phyloP scores from a whole-genome alignment of 2,888 invertebrate species.

The Mesorhabditis spiculigera region DNA sequence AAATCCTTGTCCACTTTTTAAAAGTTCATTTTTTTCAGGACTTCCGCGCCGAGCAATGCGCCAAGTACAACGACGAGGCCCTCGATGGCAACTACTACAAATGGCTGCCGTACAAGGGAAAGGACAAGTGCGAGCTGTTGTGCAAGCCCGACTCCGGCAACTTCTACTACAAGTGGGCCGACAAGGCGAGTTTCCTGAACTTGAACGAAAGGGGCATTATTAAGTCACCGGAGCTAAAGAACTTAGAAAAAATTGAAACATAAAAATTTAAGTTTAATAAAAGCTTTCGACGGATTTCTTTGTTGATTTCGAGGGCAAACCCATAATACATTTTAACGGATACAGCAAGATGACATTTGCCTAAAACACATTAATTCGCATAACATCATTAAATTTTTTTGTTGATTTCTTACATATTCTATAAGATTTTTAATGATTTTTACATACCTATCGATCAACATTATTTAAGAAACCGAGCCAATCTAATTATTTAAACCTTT shows the following conservation, averaged over 20 bases:
- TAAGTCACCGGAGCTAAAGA: slow-evolving; percentile 70
- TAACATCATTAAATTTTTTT: too few species aligned
- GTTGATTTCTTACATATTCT: too few species aligned
- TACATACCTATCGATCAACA: too few species aligned
- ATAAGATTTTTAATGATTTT: too few species aligned
- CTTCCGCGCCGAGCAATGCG: slow-evolving; percentile 85
- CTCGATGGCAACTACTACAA: slow-evolving; percentile 80
- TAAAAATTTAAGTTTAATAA: neutral
- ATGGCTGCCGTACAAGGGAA: slow-evolving; percentile 56
- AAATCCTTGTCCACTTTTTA: too few species aligned
- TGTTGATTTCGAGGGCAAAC: too few species aligned
- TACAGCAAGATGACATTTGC: too few species aligned
- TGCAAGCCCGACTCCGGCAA: slow-evolving; percentile 87
- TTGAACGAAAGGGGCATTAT: neutral
- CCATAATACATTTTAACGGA: too few species aligned
- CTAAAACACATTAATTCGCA: too few species aligned
- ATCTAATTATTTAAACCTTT: too few species aligned
- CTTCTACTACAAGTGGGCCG: slow-evolving; percentile 82
- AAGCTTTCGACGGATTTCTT: neutral
- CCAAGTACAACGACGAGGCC: slow-evolving; percentile 75
- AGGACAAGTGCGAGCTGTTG: slow-evolving; percentile 77
- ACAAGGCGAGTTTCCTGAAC: slow-evolving; percentile 62
- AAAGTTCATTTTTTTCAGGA: slow-evolving; percentile 63
- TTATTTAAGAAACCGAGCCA: too few species aligned
- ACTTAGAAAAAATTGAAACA: neutral